These are phyloP conservation scores for Calypte anna DNA, from an alignment of 2,113 vertebrate species.

Conservation along the genomic window DNA sequence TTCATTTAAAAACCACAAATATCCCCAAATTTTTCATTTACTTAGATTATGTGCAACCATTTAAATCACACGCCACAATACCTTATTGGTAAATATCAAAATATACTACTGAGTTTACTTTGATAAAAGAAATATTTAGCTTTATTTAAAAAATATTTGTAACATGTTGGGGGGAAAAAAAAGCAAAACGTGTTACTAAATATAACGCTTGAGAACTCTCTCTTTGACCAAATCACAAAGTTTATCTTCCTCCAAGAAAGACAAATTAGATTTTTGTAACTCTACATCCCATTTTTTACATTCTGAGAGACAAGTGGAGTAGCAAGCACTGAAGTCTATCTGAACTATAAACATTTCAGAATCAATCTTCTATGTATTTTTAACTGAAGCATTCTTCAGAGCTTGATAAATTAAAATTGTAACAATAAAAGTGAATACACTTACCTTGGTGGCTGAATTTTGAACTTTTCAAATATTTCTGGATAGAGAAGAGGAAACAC, in stretches of 20 bases:
- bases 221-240: background rate
- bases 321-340: background rate
- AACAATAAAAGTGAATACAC: constrained; percentile 13
- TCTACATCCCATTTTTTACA: background rate
- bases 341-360: background rate
- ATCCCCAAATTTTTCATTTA: background rate
- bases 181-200: background rate
- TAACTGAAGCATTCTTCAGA: background rate
- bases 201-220: background rate
- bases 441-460: constrained; percentile 98
- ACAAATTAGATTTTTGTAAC: background rate
- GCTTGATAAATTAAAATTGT: background rate
- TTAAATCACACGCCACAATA: background rate
- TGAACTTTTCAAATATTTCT: constrained; percentile 98
- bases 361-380: background rate
- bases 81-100: background rate
- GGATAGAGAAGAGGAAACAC: constrained; percentile 97
- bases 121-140: background rate
- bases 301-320: background rate
- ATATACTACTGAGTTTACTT: background rate
- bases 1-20: background rate
- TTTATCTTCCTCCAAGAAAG: background rate
- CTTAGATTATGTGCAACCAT: background rate
- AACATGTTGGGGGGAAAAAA: background rate
- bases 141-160: background rate